A percentile compares a stretch with the other conserved stretches of the same genome.
These are phyloP conservation scores for Rhopalosiphum maidis DNA, from an alignment of 1,140 invertebrate species.

Conservation along the genomic window DNA sequence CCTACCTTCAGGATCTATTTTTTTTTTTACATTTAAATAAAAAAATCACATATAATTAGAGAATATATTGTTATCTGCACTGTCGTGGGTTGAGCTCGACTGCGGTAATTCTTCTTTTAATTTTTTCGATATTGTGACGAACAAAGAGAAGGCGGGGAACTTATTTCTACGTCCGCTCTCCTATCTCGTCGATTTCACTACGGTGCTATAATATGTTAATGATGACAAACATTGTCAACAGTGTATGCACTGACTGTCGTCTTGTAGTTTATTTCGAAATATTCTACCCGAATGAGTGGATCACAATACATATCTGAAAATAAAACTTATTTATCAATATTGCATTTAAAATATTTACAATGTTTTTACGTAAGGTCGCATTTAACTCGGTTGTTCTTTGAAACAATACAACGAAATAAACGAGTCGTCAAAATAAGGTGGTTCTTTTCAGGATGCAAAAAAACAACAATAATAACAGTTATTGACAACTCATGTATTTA, in stretches of 20 bases:
- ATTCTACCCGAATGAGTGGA: not conserved
- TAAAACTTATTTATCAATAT: conserved; percentile 18
- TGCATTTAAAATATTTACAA: not conserved
- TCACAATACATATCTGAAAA: not conserved
- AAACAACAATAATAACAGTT: conserved; percentile 16
- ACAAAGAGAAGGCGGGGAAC: not conserved
- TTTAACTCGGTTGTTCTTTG: not conserved
- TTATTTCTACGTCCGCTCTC: not conserved
- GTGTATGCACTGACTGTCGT: not conserved
- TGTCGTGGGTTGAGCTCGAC: not conserved
- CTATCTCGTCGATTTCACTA: not conserved
- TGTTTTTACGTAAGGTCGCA: not conserved
- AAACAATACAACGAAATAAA: not conserved
- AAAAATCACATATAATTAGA: not conserved
- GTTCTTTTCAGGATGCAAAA: not conserved
- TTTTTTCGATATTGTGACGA: not conserved
- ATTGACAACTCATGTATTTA: conserved; percentile 55
- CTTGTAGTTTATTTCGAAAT: not conserved
- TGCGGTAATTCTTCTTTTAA: not conserved
- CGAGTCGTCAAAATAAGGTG: too few species aligned
- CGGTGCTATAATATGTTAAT: not conserved
- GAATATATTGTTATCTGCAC: not conserved
- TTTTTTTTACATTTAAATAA: not conserved
- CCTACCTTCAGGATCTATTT: not conserved
- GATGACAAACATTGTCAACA: not conserved